Conservation (phyloP, 2,113 vertebrate species). For the Benitochromis conjunctus region DNA sequence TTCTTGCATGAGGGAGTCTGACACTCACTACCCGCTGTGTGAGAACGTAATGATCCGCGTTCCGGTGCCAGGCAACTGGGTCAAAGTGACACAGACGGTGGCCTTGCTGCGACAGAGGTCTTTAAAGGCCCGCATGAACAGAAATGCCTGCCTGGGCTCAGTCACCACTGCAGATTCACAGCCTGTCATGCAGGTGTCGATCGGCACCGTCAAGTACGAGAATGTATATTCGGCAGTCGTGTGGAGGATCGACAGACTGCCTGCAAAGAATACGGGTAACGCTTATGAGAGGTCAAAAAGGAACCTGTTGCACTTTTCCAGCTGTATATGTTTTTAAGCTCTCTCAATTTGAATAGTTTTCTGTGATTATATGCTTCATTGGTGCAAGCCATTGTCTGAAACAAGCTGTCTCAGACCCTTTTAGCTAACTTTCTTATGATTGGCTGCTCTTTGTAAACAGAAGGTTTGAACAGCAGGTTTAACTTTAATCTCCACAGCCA, state of each 20-base stretch:
- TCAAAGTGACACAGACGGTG: conserved; percentile 88
- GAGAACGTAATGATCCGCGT: conserved; percentile 86
- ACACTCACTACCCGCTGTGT: conserved; percentile 71
- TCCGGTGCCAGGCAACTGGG: conserved; percentile 88
- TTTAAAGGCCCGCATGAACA: conserved; percentile 92
- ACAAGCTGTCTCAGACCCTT: not conserved
- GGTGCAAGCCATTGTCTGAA: not conserved
- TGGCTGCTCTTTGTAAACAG: not conserved
- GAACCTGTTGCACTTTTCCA: not conserved
- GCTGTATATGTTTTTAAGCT: not conserved
- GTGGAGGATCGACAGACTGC: conserved; percentile 95
- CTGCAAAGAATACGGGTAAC: conserved; percentile 91
- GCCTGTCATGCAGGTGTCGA: conserved; percentile 86
- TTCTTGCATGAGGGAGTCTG: conserved; percentile 5
- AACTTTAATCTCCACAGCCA: not conserved
- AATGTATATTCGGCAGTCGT: conserved; percentile 89
- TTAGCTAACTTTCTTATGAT: not conserved
- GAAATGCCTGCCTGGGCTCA: conserved; percentile 85
- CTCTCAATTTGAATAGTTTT: not conserved
- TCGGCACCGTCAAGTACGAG: conserved; percentile 93
- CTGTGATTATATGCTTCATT: not conserved
- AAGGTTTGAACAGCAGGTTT: not conserved
- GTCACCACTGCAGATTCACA: conserved; percentile 79
- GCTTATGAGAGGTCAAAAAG: not conserved
- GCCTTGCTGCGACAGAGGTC: conserved; percentile 90